Evolutionary conservation across 1,140 invertebrate species (phyloP).

Genomic region (Drosophila willistoni): DNA sequence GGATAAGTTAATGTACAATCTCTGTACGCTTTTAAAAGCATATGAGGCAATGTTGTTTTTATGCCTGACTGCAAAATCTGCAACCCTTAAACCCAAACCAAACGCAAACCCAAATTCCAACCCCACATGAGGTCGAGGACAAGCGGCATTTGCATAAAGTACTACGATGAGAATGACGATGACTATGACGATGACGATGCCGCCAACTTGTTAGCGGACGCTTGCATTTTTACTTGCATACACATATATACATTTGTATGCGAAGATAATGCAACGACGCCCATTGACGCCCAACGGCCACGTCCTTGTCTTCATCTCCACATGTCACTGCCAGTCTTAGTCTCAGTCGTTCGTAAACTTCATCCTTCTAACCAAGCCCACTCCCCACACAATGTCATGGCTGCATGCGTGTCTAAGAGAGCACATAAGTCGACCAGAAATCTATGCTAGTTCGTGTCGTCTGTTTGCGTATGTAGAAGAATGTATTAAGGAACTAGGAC

Average conservation of each 20-base stretch:
- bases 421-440: conserved; percentile 60
- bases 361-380: background rate
- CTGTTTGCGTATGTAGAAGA: conserved; percentile 1
- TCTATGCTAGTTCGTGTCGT: conserved; percentile 37
- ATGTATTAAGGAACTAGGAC: conserved; percentile 38
- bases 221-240: conserved; percentile 58
- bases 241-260: conserved; percentile 26
- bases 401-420: conserved; percentile 64
- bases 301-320: conserved; percentile 42
- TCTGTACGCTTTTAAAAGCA: conserved; percentile 77
- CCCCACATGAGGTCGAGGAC: conserved; percentile 30
- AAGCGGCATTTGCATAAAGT: conserved; percentile 65
- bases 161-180: conserved; percentile 29
- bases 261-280: conserved; percentile 55
- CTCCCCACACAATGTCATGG: conserved; percentile 52
- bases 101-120: conserved; percentile 22
- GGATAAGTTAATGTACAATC: conserved; percentile 77
- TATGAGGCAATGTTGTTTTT: conserved; percentile 72
- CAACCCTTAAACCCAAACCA: background rate
- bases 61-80: conserved; percentile 56
- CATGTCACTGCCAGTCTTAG: conserved; percentile 36
- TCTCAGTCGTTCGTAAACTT: background rate
- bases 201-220: conserved; percentile 72
- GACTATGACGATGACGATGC: conserved; percentile 42
- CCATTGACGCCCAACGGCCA: conserved; percentile 49